Base-by-base conservation (phyloP, 2,113 vertebrate genomes). In the Tenrec ecaudatus region DNA sequence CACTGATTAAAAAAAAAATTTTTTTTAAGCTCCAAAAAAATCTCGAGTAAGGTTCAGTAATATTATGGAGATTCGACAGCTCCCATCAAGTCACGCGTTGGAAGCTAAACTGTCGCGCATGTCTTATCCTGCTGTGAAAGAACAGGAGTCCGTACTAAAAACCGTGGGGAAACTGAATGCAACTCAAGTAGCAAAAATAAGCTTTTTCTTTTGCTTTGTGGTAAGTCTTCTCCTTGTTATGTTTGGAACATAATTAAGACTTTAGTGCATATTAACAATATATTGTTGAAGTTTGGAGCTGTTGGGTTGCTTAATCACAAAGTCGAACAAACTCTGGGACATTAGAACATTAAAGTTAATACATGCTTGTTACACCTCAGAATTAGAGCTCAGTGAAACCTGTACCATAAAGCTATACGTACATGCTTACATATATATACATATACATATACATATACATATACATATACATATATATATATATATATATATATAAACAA, bases 151-250 rank as follows among this genome's bases (percentile, higher is more conserved):
- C 29, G 98, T 99, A 97, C 71, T 99, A 95, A 99, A 98, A 97
- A 98, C 99, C 12, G 98, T 99, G 90, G 99, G 98, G 93, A 99
- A 99, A 91, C 98, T 99, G 68, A 99, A 99, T 81, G 98, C 99
- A 94, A 98, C 98, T 68, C 99, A 99, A 96, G 99, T 99, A 96
- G 99, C 99, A 96, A 99, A 99, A 98, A 99, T 99, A 82, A 99
- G 99, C 98, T 99, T 99, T 98, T 99, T 99, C 96, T 99, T 99
- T 97, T 99, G 99, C 97, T 99, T 99, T 96, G 99, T 99, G 99
- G 99, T 97, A 98, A 97, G 95, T 94, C 29, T 71, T 95, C n/a
- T 95, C 40, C 90, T 88, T 82, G 57, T 85, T 93, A 57, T 91
- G 1, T 94, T 94, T 92, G 47, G 57, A 86, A 86, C 31, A 90